phyloP scores from a whole-genome alignment of 2,113 vertebrate species.

The Forbesichthys papilliferus region DNA sequence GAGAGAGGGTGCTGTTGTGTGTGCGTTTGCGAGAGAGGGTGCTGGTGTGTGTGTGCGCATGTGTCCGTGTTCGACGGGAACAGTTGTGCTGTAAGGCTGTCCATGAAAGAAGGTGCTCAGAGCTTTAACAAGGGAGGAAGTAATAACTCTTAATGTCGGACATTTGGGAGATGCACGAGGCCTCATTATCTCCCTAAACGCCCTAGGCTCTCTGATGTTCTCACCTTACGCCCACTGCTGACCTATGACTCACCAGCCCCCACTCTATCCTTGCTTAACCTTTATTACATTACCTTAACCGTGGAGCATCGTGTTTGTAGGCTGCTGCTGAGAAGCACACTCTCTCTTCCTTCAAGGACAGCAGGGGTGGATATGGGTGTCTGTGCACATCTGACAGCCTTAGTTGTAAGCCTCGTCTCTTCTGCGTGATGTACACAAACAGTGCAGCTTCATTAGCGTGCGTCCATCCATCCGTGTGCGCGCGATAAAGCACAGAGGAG shows the following conservation, averaged over 20 bases:
- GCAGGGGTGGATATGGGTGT: constrained; percentile 24
- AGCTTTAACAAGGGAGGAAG: constrained; percentile 80
- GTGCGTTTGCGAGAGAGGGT: background rate
- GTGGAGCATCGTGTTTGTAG: constrained; percentile 73
- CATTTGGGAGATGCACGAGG: constrained; percentile 77
- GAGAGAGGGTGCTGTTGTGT: background rate
- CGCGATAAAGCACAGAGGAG: constrained; percentile 24
- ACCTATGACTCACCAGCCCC: constrained; percentile 94
- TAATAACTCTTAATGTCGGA: constrained; percentile 80
- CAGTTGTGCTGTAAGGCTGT: constrained; percentile 28
- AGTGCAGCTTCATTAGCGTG: constrained; percentile 23
- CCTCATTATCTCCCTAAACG: constrained; percentile 86
- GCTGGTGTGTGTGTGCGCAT: constrained; percentile 4
- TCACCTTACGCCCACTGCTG: constrained; percentile 92
- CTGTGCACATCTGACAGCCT: constrained; percentile 26
- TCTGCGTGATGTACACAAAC: constrained; percentile 33
- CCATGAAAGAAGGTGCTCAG: constrained; percentile 60
- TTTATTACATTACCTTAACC: constrained; percentile 92
- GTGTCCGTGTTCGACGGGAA: constrained; percentile 1
- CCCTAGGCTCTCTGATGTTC: constrained; percentile 85
- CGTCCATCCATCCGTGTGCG: background rate
- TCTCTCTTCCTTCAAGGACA: constrained; percentile 51
- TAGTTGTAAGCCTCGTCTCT: constrained; percentile 37
- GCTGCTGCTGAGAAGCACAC: constrained; percentile 64
- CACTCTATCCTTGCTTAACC: constrained; percentile 85